Conservation (phyloP, 2,888 invertebrate genomes). For the Drosophila longiperda region DNA sequence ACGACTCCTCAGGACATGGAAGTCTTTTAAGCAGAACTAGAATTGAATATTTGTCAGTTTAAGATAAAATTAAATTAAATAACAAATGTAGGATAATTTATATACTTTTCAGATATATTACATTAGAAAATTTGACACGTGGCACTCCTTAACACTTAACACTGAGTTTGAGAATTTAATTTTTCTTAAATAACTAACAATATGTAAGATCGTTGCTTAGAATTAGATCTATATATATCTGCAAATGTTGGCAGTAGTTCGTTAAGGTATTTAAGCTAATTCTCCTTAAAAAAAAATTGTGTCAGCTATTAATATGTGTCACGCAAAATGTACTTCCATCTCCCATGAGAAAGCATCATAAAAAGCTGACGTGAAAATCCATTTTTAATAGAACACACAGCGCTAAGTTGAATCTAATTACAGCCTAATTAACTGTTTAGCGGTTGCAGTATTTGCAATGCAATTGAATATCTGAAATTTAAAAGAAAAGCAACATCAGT, state of each 20-base stretch:
- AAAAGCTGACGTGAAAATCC: conserved; percentile 46
- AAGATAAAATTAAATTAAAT: too few species aligned
- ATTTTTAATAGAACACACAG: conserved; percentile 27
- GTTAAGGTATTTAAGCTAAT: neutral
- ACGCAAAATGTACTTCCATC: conserved; percentile 6
- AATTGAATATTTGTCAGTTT: too few species aligned
- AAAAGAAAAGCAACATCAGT: neutral
- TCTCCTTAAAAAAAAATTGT: neutral
- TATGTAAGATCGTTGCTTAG: neutral
- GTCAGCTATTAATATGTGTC: conserved; percentile 11
- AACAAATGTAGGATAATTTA: too few species aligned
- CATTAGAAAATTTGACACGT: neutral
- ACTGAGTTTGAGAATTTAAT: neutral
- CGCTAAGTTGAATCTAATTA: conserved; percentile 37
- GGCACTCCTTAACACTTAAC: neutral
- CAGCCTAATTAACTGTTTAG: conserved; percentile 26
- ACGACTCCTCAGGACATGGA: too few species aligned
- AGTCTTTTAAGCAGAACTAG: too few species aligned
- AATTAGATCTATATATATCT: neutral
- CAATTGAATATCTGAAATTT: conserved; percentile 6
- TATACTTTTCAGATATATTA: neutral
- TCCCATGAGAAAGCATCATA: conserved; percentile 6
- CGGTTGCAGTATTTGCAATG: conserved; percentile 34
- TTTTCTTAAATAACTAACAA: neutral
- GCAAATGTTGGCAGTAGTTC: neutral